phyloP scores from a whole-genome alignment of 2,888 invertebrate species.

The Leucozona laternaria region DNA sequence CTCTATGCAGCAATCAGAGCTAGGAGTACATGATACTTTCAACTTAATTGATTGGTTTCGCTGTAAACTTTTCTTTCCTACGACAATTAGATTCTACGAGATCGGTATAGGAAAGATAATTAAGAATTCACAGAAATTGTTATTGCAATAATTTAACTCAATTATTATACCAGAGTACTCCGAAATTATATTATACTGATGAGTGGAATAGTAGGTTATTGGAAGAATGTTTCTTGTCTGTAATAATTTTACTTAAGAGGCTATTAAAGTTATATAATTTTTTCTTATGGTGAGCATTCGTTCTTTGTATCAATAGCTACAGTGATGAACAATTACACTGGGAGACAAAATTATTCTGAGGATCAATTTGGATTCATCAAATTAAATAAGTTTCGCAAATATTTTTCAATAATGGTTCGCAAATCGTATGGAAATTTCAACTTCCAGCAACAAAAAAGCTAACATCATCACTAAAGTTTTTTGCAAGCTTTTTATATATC shows the following conservation, averaged over 20 bases:
- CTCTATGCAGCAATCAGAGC: neutral
- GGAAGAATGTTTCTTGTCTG: neutral
- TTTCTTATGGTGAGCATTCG: neutral
- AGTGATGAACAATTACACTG: too few species aligned
- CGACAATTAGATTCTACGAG: neutral
- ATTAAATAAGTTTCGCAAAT: too few species aligned
- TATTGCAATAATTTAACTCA: neutral
- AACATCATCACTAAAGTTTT: too few species aligned
- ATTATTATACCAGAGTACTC: neutral
- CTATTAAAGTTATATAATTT: neutral
- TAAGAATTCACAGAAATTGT: neutral
- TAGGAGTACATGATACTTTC: neutral
- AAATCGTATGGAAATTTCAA: too few species aligned
- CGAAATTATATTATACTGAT: neutral
- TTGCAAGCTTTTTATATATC: too few species aligned
- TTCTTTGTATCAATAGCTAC: neutral
- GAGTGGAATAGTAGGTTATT: neutral
- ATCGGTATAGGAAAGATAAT: neutral
- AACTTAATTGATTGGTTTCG: neutral
- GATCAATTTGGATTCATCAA: too few species aligned
- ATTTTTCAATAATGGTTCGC: too few species aligned
- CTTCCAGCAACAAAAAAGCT: too few species aligned
- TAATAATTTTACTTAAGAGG: neutral
- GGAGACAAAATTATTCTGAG: too few species aligned
- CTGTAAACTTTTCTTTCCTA: neutral